These are phyloP conservation scores for Sesamia nonagrioides DNA, from an alignment of 1,140 invertebrate species.

Conservation along the genomic window DNA sequence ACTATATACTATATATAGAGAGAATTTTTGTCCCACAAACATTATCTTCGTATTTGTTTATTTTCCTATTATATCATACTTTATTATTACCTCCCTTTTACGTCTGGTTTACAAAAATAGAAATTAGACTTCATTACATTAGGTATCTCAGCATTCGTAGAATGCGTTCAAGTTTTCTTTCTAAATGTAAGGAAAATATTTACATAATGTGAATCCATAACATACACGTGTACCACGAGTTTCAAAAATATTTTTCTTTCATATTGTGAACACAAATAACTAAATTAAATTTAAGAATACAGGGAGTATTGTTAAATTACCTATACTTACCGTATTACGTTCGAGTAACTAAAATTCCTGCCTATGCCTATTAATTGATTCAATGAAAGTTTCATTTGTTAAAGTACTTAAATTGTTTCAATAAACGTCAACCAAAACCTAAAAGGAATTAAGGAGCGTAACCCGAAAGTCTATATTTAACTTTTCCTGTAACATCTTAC, in stretches of 20 bases:
- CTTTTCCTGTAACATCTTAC: constrained; percentile 14
- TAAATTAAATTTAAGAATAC: background rate
- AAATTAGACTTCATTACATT: no score
- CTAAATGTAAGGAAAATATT: background rate
- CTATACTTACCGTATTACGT: no score
- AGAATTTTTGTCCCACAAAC: no score
- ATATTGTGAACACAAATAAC: background rate
- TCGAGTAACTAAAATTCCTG: background rate
- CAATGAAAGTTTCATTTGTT: background rate
- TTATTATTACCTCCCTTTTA: no score
- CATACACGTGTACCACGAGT: background rate
- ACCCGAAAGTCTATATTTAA: background rate
- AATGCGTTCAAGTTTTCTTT: background rate
- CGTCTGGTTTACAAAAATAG: no score
- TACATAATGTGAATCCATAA: background rate
- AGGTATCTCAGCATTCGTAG: background rate
- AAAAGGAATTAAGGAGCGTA: background rate
- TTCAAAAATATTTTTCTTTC: background rate
- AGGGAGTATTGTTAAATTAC: no score
- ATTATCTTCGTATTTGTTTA: no score
- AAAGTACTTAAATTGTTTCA: background rate
- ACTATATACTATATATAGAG: no score
- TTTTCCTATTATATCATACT: no score
- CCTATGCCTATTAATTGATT: no score
- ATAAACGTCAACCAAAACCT: background rate